Conservation (phyloP, 2,888 invertebrate genomes). For the Oegoconia quadripuncta region DNA sequence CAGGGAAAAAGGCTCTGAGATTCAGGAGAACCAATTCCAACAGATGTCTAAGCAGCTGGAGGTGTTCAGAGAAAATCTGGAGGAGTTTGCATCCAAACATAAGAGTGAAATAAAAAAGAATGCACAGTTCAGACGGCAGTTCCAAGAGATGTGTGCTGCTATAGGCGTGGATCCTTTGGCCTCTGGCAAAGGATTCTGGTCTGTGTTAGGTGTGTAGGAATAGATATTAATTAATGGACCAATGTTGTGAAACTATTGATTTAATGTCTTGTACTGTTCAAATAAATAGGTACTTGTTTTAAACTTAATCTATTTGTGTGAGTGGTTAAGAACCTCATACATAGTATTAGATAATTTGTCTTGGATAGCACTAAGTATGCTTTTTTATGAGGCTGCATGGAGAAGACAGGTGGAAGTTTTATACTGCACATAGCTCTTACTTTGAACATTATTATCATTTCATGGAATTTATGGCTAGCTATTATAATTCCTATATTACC, state of each 20-base stretch:
- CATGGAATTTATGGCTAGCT: too few species aligned
- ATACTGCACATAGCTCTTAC: too few species aligned
- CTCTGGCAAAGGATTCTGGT: slow-evolving; percentile 98
- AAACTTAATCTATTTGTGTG: too few species aligned
- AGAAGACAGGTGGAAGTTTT: too few species aligned
- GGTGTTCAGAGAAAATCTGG: slow-evolving; percentile 92
- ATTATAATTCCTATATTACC: too few species aligned
- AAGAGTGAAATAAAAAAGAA: slow-evolving; percentile 97
- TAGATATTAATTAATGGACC: neutral
- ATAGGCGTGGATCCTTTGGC: slow-evolving; percentile 99
- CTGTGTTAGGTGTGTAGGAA: slow-evolving; percentile 92
- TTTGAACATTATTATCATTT: too few species aligned
- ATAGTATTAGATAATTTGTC: too few species aligned
- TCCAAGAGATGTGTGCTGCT: slow-evolving; percentile 99
- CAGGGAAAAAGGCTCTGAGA: slow-evolving; percentile 92
- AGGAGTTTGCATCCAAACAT: slow-evolving; percentile 97
- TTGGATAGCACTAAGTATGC: too few species aligned
- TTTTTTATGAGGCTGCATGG: too few species aligned
- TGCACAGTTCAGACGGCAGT: slow-evolving; percentile 95
- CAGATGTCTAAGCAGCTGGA: slow-evolving; percentile 97
- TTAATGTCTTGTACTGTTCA: too few species aligned
- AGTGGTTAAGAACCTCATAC: too few species aligned
- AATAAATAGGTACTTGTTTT: too few species aligned
- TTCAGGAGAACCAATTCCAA: slow-evolving; percentile 95
- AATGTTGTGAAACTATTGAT: neutral